Evolutionary conservation across 2,888 invertebrate genomes (phyloP), one percentile per base, ranked within the genome.

Genomic region (Cetonia aurata): DNA sequence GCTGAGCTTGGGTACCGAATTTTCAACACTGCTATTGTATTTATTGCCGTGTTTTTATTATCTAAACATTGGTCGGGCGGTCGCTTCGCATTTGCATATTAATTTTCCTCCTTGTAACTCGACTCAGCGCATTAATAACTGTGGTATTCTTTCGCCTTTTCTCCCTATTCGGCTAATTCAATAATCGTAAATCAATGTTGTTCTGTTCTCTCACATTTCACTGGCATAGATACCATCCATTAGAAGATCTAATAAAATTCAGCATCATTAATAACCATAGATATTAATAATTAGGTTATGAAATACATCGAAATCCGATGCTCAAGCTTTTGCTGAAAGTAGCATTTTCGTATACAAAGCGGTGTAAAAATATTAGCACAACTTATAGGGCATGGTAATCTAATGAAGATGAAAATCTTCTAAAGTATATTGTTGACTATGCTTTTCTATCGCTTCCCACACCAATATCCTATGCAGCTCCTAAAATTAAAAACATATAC

Each of bases 11-110:
- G 76, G 75, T 76, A 76, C 75, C 74, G 71, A 74, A 77, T 78
- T 79, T 77, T 77, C 77, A 77, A 77, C 77, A 74, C 77, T 69
- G 67, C 70, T 74, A 76, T 74, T 77, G 50, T 77, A 77, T 78
- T 78, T 77, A 77, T 77, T 75, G 71, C 73, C 70, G 72, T 72
- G 72, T 66, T 75, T 73, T 75, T 73, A 70, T 71, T 72, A 71
- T 71, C 72, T 72, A 74, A 74, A 74, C 71, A 74, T 70, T 68
- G 69, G 66, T 67, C 71, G 70, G 66, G 70, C 73, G 60, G 13
- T 66, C 55, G 69, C 31, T 57, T 33, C 12, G 59, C 67, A 73
- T 74, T 75, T 74, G 72, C 72, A 75, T 73, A 72, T 74, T 75
- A 73, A 74, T 74, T 72, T 66, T 70, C 69, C 69, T 69, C 69